A percentile compares a stretch with the other conserved stretches of the same genome.
Conservation (phyloP, 2,888 invertebrate genomes). For the Apodemia hepburni region DNA sequence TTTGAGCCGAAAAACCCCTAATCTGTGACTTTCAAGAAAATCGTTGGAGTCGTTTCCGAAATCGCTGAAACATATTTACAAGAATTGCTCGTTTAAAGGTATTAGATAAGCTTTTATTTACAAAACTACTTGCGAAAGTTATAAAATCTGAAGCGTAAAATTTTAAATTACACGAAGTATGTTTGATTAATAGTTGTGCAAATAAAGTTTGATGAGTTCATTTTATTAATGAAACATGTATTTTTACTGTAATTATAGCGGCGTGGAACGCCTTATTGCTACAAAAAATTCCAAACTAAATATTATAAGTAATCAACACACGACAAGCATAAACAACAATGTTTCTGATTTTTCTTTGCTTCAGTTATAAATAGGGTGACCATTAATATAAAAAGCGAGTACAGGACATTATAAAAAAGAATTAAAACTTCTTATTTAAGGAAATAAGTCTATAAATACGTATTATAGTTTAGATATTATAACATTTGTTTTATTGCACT, state of each 20-base stretch:
- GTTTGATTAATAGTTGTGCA: not conserved
- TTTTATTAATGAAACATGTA: conserved; percentile 1
- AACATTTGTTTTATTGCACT: no score
- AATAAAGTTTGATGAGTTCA: conserved; percentile 6
- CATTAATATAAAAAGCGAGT: conserved; percentile 22
- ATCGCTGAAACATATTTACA: no score
- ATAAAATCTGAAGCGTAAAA: not conserved
- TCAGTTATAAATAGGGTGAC: conserved; percentile 7
- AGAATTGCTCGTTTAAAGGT: no score
- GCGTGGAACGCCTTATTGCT: not conserved
- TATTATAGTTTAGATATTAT: no score
- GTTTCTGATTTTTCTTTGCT: conserved; percentile 11
- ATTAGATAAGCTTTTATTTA: no score
- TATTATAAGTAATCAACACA: conserved; percentile 8
- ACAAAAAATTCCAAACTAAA: conserved; percentile 4
- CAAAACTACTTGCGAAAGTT: not conserved
- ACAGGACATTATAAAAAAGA: not conserved
- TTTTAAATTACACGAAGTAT: not conserved
- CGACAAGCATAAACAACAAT: conserved; percentile 5
- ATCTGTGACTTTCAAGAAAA: no score
- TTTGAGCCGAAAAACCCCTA: no score
- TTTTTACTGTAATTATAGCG: conserved; percentile 7
- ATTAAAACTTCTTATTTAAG: not conserved
- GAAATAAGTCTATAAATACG: no score
- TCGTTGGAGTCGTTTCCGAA: no score